Evolutionary conservation across 1,140 invertebrate genomes (phyloP), one percentile per base, ranked within the genome.

Genomic region (Pomacea maculata): DNA sequence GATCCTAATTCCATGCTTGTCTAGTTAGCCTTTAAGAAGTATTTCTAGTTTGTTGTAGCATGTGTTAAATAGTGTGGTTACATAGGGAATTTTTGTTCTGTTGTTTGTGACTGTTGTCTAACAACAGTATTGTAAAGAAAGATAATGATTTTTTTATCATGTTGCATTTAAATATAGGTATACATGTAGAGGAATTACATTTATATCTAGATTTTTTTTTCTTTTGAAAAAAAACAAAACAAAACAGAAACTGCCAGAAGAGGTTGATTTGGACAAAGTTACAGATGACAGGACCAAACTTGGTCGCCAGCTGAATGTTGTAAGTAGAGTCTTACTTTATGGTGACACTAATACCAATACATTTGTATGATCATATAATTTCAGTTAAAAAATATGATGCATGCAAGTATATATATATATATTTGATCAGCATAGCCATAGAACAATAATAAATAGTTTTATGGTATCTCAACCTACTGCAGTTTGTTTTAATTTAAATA

Each of bases 231-330:
- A 67, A 11, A 78, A 76, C 10, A 25, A 25, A 25, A 25, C 25
- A 25, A 25, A 25, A 25, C 75, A 88, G 86, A 90, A 90, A 88
- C 79, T 89, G 6, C 86, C 88, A 70, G 86, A 87, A 78, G 54
- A 72, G 0, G 64, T 88, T 29, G 93, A 95, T 81, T 93, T 94
- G 61, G 93, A 95, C 82, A 91, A 94, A 68, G 95, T 96, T 80
- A 93, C 94, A 85, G 90, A 92, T 57, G 93, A 94, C 81, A 94
- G 94, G 83, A 93, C 94, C 82, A 93, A 93, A 81, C 90, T 96
- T 25, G 93, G 94, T 80, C 94, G 94, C 75, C 95, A 97, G 88
- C 94, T 96, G 80, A 93, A 95, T 90, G 96, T 97, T 55, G 96
- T 99, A 0, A 87, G 88, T 85, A 70, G 15, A 34, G 64, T 57